A percentile compares a stretch with the other conserved stretches of the same genome.
phyloP scores from a whole-genome alignment of 2,888 invertebrate species.

The Plemyria rubiginata region DNA sequence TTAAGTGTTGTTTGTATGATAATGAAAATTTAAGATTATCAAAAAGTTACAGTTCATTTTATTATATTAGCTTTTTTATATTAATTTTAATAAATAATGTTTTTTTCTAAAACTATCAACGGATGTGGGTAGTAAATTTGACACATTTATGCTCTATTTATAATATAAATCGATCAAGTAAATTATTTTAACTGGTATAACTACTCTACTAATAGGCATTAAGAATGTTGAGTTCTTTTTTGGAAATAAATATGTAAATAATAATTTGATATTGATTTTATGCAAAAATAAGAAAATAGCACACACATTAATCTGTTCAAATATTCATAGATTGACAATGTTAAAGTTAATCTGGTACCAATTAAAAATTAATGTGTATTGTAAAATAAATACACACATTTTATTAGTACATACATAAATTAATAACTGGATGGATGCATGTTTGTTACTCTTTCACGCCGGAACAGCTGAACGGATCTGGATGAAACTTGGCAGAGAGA shows the following conservation, averaged over 20 bases:
- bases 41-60: not conserved
- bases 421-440: too few species aligned
- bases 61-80: not conserved
- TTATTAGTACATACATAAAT: too few species aligned
- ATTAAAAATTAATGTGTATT: not conserved
- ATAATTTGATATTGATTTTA: conserved; percentile 4
- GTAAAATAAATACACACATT: not conserved
- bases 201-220: not conserved
- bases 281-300: conserved; percentile 10
- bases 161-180: conserved; percentile 13
- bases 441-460: too few species aligned
- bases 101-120: not conserved
- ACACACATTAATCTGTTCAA: conserved; percentile 10
- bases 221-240: too few species aligned
- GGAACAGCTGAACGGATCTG: too few species aligned
- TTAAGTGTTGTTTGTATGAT: too few species aligned
- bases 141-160: conserved; percentile 12
- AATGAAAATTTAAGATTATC: too few species aligned
- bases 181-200: conserved; percentile 11
- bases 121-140: conserved; percentile 9
- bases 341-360: not conserved
- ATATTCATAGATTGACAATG: conserved; percentile 4
- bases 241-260: too few species aligned
- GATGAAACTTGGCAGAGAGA: too few species aligned
- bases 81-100: conserved; percentile 3